Percentiles rank a stretch among this genome's conserved stretches.
Evolutionary conservation across 2,113 vertebrate species (phyloP).

Genomic region (Chaetorhynchus papuensis): DNA sequence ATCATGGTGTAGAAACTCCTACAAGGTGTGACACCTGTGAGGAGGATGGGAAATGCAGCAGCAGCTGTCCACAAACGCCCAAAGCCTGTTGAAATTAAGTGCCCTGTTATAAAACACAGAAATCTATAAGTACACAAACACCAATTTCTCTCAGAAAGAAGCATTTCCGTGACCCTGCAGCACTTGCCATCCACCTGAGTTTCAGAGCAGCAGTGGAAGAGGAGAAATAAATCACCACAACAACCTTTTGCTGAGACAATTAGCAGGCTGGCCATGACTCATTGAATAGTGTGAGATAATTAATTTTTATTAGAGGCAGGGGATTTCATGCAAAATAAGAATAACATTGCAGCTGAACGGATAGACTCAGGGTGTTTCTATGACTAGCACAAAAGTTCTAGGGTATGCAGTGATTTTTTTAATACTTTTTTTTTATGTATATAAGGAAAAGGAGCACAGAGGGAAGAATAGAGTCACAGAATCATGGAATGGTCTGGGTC

Average conservation of each 20-base stretch:
- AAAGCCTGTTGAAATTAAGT: not conserved
- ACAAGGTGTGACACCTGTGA: not conserved
- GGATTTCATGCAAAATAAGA: not conserved
- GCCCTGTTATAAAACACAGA: not conserved
- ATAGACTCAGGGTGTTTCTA: not conserved
- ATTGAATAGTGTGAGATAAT: constrained; percentile 24
- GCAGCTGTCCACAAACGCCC: not conserved
- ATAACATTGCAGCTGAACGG: not conserved
- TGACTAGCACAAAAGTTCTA: not conserved
- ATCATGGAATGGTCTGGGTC: not conserved
- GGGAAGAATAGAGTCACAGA: not conserved
- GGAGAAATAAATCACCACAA: constrained; percentile 20
- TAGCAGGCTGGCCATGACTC: constrained; percentile 35
- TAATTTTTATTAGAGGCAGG: constrained; percentile 47
- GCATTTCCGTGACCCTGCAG: not conserved
- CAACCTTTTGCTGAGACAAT: constrained; percentile 53
- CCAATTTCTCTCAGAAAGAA: not conserved
- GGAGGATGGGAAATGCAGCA: not conserved
- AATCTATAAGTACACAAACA: not conserved
- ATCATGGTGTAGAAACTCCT: not conserved
- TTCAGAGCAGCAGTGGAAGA: not conserved
- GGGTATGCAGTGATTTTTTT: not conserved
- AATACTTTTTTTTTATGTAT: not conserved
- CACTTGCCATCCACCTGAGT: not conserved
- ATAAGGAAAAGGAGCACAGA: not conserved